Percentiles rank a stretch among this genome's conserved stretches.
Evolutionary conservation across 1,140 invertebrate species (phyloP).

Genomic region (Melipona quadrifasciata): DNA sequence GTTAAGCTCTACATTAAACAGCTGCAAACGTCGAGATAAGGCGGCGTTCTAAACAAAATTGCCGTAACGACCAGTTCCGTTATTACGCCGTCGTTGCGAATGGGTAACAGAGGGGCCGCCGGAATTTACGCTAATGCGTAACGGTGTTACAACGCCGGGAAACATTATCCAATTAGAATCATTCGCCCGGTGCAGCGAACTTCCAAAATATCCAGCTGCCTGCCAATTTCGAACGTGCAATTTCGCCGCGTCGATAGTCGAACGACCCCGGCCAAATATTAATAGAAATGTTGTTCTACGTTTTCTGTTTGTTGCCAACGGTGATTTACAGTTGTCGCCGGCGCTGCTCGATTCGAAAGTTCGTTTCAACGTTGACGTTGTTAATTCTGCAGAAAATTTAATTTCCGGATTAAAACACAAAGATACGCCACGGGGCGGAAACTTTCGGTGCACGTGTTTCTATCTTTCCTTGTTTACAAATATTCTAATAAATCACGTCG

Average conservation of each 20-base stretch:
- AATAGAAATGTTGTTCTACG: background rate
- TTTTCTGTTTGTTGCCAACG: background rate
- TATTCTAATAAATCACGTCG: too few relatives aligned
- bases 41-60: constrained; percentile 24
- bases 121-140: constrained; percentile 25
- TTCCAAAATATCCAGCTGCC: constrained; percentile 17
- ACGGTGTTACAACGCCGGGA: background rate
- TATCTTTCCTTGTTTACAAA: too few relatives aligned
- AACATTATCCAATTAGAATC: constrained; percentile 31
- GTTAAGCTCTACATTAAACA: background rate
- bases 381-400: too few relatives aligned
- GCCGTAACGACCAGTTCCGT: constrained; percentile 18
- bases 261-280: background rate
- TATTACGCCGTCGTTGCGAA: background rate
- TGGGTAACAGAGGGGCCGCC: background rate
- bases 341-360: background rate
- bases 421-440: too few relatives aligned
- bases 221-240: background rate
- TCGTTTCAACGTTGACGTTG: background rate
- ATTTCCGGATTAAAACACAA: background rate
- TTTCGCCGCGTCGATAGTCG: background rate
- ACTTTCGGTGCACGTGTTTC: too few relatives aligned
- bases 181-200: background rate
- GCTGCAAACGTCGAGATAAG: constrained; percentile 19
- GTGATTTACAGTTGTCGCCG: background rate